Conservation (phyloP, 2,888 invertebrate species). For the Phengaris alcon region DNA sequence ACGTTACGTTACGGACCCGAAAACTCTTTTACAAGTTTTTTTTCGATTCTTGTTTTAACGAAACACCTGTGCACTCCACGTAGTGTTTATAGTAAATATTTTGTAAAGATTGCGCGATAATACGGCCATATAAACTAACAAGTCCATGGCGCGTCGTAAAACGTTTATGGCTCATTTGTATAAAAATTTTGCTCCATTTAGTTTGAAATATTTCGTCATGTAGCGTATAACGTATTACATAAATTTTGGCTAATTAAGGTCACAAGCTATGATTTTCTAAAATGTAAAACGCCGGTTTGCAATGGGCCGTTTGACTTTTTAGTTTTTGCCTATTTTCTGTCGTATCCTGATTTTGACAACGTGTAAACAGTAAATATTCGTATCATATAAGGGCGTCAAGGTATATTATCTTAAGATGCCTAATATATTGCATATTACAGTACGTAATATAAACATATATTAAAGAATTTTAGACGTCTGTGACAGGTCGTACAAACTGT, state of each 20-base stretch:
- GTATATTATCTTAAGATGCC: no score
- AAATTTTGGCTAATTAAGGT: neutral
- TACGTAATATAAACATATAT: no score
- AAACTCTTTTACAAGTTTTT: neutral
- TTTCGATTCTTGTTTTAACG: neutral
- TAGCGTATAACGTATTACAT: neutral
- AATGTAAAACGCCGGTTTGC: neutral
- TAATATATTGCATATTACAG: no score
- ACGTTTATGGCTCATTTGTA: conserved; percentile 19
- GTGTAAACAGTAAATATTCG: neutral
- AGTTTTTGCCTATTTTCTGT: neutral
- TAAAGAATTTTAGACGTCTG: no score
- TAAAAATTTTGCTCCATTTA: conserved; percentile 3
- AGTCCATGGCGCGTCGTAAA: conserved; percentile 1
- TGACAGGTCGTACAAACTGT: no score
- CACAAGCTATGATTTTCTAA: neutral
- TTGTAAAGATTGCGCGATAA: conserved; percentile 8
- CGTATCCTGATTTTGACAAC: conserved; percentile 12
- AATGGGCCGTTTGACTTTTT: neutral
- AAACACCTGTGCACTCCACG: neutral
- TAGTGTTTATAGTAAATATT: conserved; percentile 14
- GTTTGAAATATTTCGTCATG: neutral
- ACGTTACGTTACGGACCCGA: neutral
- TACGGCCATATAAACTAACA: conserved; percentile 1
- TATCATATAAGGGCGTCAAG: no score